phyloP scores from a whole-genome alignment of 2,888 invertebrate species.

The Elmis aenea region DNA sequence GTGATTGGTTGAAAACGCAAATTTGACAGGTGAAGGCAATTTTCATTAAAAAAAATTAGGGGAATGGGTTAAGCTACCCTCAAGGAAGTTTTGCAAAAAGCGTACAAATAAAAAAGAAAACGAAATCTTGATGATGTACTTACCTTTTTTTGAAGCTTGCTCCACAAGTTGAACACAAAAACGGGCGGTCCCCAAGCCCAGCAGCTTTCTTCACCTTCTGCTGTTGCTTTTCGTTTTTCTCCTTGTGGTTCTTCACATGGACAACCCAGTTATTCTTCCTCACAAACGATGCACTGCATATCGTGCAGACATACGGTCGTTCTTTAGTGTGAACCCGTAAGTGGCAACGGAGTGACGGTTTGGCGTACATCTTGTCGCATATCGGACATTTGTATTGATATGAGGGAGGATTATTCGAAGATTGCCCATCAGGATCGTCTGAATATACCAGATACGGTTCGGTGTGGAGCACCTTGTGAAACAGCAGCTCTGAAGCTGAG shows the following conservation, averaged over 20 bases:
- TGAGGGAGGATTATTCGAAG: slow-evolving; percentile 30
- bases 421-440: slow-evolving; percentile 36
- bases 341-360: slow-evolving; percentile 64
- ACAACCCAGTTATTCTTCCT: slow-evolving; percentile 60
- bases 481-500: slow-evolving; percentile 66
- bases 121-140: slow-evolving; percentile 32
- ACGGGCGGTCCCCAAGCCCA: slow-evolving; percentile 29
- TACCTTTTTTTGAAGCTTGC: slow-evolving; percentile 49
- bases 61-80: too few species aligned
- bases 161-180: slow-evolving; percentile 48
- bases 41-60: too few species aligned
- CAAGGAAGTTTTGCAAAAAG: too few species aligned
- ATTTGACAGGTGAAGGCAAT: too few species aligned
- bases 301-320: slow-evolving; percentile 61
- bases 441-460: slow-evolving; percentile 43
- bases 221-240: slow-evolving; percentile 21
- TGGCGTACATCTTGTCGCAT: slow-evolving; percentile 61
- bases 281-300: slow-evolving; percentile 61
- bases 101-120: not conserved
- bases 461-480: slow-evolving; percentile 65
- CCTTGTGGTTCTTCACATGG: slow-evolving; percentile 56
- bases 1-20: too few species aligned
- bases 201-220: slow-evolving; percentile 14
- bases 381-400: slow-evolving; percentile 62
- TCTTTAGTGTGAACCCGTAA: slow-evolving; percentile 71